Evolutionary conservation across 2,888 invertebrate genomes (phyloP).

Genomic region (Axea sp.): DNA sequence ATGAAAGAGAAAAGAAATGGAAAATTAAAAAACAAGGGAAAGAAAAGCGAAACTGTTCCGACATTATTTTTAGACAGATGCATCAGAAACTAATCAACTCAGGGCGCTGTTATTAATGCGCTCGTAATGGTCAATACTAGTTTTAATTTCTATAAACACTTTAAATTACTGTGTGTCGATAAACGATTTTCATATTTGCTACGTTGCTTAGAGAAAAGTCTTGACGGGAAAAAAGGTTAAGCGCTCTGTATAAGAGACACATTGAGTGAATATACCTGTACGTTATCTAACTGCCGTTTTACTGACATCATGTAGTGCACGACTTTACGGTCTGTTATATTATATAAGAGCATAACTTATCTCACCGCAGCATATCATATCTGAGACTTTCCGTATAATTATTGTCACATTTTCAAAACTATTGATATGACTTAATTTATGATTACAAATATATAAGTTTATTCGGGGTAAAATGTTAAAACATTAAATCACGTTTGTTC

Average conservation of each 20-base stretch:
- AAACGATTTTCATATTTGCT: neutral
- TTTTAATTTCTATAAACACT: too few species aligned
- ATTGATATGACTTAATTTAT: slow-evolving; percentile 68
- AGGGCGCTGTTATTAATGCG: slow-evolving; percentile 4
- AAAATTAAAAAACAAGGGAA: slow-evolving; percentile 55
- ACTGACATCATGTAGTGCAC: slow-evolving; percentile 72
- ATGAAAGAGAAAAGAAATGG: slow-evolving; percentile 59
- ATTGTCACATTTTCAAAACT: slow-evolving; percentile 70
- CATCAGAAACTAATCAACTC: slow-evolving; percentile 40
- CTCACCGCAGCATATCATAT: slow-evolving; percentile 76
- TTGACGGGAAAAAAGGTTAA: slow-evolving; percentile 35
- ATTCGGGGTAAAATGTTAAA: too few species aligned
- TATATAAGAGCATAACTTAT: slow-evolving; percentile 78
- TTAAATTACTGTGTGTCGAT: too few species aligned
- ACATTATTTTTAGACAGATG: slow-evolving; percentile 65
- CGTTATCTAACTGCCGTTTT: slow-evolving; percentile 76
- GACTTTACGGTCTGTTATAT: slow-evolving; percentile 78
- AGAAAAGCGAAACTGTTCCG: slow-evolving; percentile 54
- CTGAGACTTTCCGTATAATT: slow-evolving; percentile 75
- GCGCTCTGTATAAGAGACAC: slow-evolving; percentile 9
- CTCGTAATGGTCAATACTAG: neutral
- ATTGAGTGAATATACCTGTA: slow-evolving; percentile 66
- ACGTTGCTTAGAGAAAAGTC: neutral
- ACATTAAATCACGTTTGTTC: too few species aligned
- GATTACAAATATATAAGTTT: too few species aligned